Evolutionary conservation across 2,888 invertebrate genomes (phyloP), one percentile per base, ranked within the genome.

Genomic region (Eledone cirrhosa): DNA sequence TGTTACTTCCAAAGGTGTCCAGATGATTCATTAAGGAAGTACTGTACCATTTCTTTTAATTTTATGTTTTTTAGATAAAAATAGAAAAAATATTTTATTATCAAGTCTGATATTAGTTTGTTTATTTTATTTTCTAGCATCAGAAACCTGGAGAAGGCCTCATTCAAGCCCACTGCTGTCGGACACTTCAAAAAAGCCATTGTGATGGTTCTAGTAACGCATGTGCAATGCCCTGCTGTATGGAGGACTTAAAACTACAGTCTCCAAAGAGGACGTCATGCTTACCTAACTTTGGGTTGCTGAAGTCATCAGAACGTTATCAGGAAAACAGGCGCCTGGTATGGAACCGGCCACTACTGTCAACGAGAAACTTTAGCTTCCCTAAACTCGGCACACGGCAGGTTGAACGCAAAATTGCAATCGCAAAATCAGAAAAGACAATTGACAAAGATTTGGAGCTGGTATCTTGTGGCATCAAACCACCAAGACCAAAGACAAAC

Each of bases 161-260:
- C 11, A 5, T 8, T 11, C 41, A 41, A 41, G 11, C 41, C 5
- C 41, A 41, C 41, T 41, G 41, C 41, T 41, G 41, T 41, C 41
- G 41, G 41, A 41, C 41, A 41, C 41, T 33, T 72, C 33, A 72
- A 4, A 31, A 72, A 8, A 41, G 8, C 13, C 72, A 31, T 1
- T 31, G 22, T 0, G 72, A 72, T 8, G 41, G 8, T 8, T n/a
- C 33, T 33, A 31, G 72, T 11, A 3, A 33, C 19, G 22, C 72
- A 22, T 72, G 72, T 22, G 41, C 72, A 29, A 72, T 72, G 72
- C 72, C 72, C 41, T 72, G 72, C 41, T 72, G 72, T 31, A 72
- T 41, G 5, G 72, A 72, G 13, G 72, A 72, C 33, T 41, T 72
- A 22, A 72, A 41, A 72, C 41, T 72, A 19, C 33, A 72, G 41